These are phyloP conservation scores for Capromys pilorides DNA, from an alignment of 2,797 vertebrate genomes.

Conservation along the genomic window DNA sequence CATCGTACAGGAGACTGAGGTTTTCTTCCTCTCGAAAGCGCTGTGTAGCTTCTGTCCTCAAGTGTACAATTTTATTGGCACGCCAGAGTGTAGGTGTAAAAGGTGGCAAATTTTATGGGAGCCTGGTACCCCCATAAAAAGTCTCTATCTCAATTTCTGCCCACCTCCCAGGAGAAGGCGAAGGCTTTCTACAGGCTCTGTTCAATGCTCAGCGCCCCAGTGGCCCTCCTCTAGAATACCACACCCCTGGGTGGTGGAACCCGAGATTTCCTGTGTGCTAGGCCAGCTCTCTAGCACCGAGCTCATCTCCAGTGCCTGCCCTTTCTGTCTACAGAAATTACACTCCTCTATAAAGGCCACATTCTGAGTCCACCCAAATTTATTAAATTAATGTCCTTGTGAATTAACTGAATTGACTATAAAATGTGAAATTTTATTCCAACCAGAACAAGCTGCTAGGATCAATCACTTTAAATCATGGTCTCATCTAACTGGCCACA, in stretches of 20 bases:
- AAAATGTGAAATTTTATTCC: slow-evolving; percentile 59
- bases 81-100: too few relatives aligned
- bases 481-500: background rate
- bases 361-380: background rate
- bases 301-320: background rate
- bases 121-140: background rate
- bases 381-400: slow-evolving; percentile 39
- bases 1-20: too few relatives aligned
- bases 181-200: background rate
- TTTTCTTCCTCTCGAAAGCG: too few relatives aligned
- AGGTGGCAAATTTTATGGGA: background rate
- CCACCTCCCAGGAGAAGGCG: background rate
- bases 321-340: background rate
- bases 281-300: background rate
- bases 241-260: background rate
- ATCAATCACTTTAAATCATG: slow-evolving; percentile 55
- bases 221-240: background rate
- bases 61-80: too few relatives aligned
- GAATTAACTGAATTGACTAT: slow-evolving; percentile 40
- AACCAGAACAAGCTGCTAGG: slow-evolving; percentile 32
- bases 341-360: background rate
- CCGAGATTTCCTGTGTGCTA: background rate
- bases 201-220: background rate
- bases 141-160: background rate
- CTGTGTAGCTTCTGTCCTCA: too few relatives aligned